Conservation (phyloP, 2,113 vertebrate genomes). For the Tringa solitaria region DNA sequence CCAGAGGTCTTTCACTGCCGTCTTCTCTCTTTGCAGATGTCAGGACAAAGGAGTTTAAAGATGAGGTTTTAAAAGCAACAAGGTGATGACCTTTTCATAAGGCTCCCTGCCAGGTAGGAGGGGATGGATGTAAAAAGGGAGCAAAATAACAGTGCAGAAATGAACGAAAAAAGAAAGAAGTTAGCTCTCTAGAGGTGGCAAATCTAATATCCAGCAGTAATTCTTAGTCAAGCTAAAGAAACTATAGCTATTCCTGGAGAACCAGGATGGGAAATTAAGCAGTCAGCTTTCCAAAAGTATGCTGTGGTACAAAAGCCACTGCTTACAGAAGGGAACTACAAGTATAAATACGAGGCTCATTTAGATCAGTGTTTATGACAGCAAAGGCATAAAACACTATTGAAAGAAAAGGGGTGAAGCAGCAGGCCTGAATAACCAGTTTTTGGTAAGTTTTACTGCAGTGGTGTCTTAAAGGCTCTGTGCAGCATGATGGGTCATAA, state of each 20-base stretch:
- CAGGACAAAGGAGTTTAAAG: not conserved
- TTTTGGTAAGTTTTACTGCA: not conserved
- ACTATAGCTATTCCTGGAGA: not conserved
- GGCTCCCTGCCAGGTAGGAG: not conserved
- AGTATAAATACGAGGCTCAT: not conserved
- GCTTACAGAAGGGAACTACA: not conserved
- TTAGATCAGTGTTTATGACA: not conserved
- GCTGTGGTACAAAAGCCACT: not conserved
- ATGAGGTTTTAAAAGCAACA: not conserved
- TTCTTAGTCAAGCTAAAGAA: not conserved
- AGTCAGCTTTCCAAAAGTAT: not conserved
- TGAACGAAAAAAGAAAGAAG: not conserved
- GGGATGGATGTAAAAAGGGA: not conserved
- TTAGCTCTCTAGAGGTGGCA: not conserved
- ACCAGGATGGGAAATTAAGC: not conserved
- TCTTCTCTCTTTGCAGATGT: not conserved
- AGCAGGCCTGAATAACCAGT: not conserved
- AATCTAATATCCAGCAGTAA: not conserved
- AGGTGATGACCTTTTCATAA: not conserved
- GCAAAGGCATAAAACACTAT: not conserved
- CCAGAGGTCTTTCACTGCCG: not conserved
- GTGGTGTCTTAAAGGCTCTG: not conserved
- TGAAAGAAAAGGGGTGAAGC: not conserved
- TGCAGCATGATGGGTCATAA: fast-evolving
- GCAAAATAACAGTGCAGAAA: not conserved